Conservation (phyloP, 2,888 invertebrate genomes). For the Trissolcus japonicus region DNA sequence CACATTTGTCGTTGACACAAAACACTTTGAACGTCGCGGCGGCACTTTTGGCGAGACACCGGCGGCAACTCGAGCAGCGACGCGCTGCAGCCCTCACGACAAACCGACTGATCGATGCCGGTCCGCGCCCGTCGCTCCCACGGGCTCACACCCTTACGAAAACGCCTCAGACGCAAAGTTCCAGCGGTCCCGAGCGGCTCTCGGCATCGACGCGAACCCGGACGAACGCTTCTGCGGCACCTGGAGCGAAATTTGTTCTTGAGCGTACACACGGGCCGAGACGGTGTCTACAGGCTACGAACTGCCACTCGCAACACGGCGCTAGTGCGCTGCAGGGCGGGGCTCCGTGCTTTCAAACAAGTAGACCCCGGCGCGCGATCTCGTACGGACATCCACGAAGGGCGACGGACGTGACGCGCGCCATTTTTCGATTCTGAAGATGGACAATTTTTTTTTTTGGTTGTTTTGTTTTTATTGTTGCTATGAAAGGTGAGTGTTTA, state of each 20-base stretch:
- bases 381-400: conserved; percentile 13
- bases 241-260: conserved; percentile 8
- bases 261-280: conserved; percentile 10
- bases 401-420: background rate
- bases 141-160: conserved; percentile 9
- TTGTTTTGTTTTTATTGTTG: too few relatives aligned
- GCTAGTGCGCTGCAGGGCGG: conserved; percentile 71
- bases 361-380: conserved; percentile 67
- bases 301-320: conserved; percentile 36
- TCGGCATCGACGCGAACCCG: conserved; percentile 34
- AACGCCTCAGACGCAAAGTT: conserved; percentile 6
- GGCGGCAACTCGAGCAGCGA: conserved; percentile 24
- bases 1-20: conserved; percentile 32
- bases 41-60: conserved; percentile 30
- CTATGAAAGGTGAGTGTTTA: too few relatives aligned
- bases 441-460: too few relatives aligned
- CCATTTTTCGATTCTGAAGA: background rate
- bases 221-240: conserved; percentile 15
- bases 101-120: conserved; percentile 52
- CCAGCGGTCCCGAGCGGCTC: conserved; percentile 7
- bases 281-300: conserved; percentile 10
- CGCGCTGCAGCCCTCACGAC: conserved; percentile 23
- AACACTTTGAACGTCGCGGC: conserved; percentile 31
- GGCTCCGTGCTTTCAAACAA: conserved; percentile 70
- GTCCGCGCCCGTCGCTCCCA: conserved; percentile 16